Conservation (phyloP, 2,113 vertebrate genomes). For the Ictalurus punctatus region DNA sequence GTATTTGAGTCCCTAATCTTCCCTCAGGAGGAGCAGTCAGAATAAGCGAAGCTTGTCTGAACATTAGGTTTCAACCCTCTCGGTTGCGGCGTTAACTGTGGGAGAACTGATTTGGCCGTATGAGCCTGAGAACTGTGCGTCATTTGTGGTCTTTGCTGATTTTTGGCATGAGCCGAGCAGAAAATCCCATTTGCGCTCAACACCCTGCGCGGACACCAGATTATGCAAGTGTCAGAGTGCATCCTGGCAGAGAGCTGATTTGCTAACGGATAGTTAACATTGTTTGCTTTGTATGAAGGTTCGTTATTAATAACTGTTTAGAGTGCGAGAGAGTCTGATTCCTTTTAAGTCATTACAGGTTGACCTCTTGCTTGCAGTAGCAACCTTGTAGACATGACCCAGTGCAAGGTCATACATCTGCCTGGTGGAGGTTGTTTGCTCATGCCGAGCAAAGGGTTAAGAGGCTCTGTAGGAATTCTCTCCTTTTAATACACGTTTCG, state of each 20-base stretch:
- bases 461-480: slow-evolving; percentile 63
- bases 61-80: slow-evolving; percentile 65
- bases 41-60: slow-evolving; percentile 4
- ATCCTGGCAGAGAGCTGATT: slow-evolving; percentile 61
- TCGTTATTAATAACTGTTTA: slow-evolving; percentile 35
- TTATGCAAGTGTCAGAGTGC: slow-evolving; percentile 52
- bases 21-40: slow-evolving; percentile 8
- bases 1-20: slow-evolving; percentile 16
- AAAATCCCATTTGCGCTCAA: slow-evolving; percentile 69
- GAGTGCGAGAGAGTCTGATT: slow-evolving; percentile 29
- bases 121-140: slow-evolving; percentile 69
- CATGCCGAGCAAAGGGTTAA: slow-evolving; percentile 69
- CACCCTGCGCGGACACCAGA: slow-evolving; percentile 63
- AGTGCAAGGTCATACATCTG: neutral
- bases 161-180: slow-evolving; percentile 66
- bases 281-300: slow-evolving; percentile 38
- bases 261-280: slow-evolving; percentile 59
- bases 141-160: slow-evolving; percentile 70
- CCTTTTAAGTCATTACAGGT: slow-evolving; percentile 30
- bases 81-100: slow-evolving; percentile 68
- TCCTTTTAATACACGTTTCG: slow-evolving; percentile 53
- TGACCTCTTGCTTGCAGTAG: neutral
- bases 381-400: slow-evolving; percentile 13
- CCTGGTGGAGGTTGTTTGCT: slow-evolving; percentile 55
- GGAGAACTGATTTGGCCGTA: slow-evolving; percentile 67